Evolutionary conservation across 1,140 invertebrate species (phyloP), one percentile per base, ranked within the genome.

Genomic region (Eumaeus atala): DNA sequence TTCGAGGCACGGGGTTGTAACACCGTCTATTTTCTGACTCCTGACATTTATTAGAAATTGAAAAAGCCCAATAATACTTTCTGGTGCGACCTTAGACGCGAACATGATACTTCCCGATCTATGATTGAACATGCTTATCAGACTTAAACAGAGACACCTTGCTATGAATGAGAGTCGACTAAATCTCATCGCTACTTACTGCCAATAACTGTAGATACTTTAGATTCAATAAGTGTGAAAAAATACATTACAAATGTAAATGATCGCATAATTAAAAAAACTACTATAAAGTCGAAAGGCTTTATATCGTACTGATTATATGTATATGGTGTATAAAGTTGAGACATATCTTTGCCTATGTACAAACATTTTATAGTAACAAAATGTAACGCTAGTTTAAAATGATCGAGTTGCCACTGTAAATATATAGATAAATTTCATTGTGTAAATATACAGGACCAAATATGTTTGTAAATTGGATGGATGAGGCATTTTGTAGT

Each of bases 391-490:
- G 50, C 48, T 40, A 38, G 21, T 50, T 37, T 11, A 42, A 21
- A 12, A 8, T 12, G 12, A n/a, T 28, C 21, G 40, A 12, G 37
- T 21, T 53, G 40, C 50, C 51, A 16, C 57, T 84, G 80, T 84
- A 84, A 66, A 84, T 84, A 81, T 58, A 53, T 84, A 84, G 80
- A 71, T 84, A 80, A 79, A 76, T 77, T 77, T 69, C 52, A 18
- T 65, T 65, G 60, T 80, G 80, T 84, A 81, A 75, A 84, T 81
- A n/a, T n/a, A 81, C 76, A 80, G 76, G 77, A 84, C 77, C 77
- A 81, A 81, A 67, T 67, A 66, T 74, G 70, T 70, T 54, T 62
- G 66, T 67, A 64, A 51, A 73, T 66, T 64, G 49, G 47, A 57
- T 38, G 47, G 18, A 40, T 57, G 61, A 51, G 57, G 65, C 66